Conservation (phyloP, 2,797 vertebrate genomes). For the Xiphophorus birchmanni region DNA sequence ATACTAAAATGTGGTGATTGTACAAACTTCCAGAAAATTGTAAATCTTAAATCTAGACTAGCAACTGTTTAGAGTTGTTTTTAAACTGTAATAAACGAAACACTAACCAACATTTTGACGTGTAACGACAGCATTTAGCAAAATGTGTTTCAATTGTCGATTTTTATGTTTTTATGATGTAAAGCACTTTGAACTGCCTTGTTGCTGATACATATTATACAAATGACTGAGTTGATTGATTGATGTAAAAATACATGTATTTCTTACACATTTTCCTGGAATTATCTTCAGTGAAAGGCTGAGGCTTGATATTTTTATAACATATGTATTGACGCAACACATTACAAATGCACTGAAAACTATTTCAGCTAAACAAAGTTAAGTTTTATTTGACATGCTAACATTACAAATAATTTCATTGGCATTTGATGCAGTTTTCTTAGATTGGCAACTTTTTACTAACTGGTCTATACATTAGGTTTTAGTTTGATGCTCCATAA, state of each 20-base stretch:
- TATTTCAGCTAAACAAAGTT: not conserved
- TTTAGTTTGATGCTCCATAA: not conserved
- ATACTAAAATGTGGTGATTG: not conserved
- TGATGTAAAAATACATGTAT: not conserved
- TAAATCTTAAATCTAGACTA: too few species aligned
- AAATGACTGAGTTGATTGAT: too few species aligned
- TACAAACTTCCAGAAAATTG: too few species aligned
- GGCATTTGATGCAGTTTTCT: not conserved
- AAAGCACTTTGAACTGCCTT: too few species aligned
- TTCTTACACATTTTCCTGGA: not conserved
- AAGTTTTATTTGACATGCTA: not conserved
- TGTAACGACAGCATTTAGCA: too few species aligned
- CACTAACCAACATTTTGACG: too few species aligned
- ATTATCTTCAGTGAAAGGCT: not conserved
- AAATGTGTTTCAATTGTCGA: too few species aligned
- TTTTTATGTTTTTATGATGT: too few species aligned
- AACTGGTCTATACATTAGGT: not conserved
- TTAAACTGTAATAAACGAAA: too few species aligned
- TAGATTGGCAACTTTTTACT: not conserved
- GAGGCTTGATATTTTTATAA: not conserved
- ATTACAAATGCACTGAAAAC: not conserved
- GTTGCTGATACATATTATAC: too few species aligned
- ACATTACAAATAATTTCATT: not conserved
- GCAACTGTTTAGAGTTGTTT: too few species aligned
- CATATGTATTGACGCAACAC: not conserved